Percentiles rank a stretch among this genome's conserved stretches.
These are phyloP conservation scores for Antennarius striatus DNA, from an alignment of 2,113 vertebrate species.

Conservation along the genomic window DNA sequence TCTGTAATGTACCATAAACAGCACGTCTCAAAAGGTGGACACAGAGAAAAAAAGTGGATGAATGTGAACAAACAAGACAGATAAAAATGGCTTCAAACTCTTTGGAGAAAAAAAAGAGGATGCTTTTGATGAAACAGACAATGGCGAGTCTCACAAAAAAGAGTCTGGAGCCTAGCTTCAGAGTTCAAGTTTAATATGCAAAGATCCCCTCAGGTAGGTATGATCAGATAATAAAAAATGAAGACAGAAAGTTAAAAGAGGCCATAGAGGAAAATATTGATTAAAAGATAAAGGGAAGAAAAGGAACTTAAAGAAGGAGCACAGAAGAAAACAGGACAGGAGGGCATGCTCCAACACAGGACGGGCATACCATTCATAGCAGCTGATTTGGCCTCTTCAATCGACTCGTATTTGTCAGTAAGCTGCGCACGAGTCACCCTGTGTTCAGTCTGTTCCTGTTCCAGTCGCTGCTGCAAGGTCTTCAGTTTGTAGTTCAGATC, in stretches of 20 bases:
- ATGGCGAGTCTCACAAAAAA: too few relatives aligned
- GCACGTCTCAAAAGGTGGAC: neutral
- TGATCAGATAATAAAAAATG: constrained; percentile 9
- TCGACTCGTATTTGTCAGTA: constrained; percentile 95
- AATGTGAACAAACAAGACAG: neutral
- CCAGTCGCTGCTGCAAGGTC: constrained; percentile 91
- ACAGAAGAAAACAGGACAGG: neutral
- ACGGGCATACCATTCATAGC: constrained; percentile 90
- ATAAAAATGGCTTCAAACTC: neutral
- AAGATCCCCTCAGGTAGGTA: constrained; percentile 31
- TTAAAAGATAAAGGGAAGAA: neutral
- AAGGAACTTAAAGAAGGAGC: neutral
- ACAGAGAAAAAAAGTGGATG: neutral
- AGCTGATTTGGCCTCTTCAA: constrained; percentile 95
- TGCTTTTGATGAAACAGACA: neutral
- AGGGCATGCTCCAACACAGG: constrained; percentile 18
- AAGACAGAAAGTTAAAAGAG: neutral
- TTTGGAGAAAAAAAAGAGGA: neutral
- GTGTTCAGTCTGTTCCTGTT: constrained; percentile 95
- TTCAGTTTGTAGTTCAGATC: constrained; percentile 98
- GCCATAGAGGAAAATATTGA: neutral
- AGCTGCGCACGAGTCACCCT: constrained; percentile 91
- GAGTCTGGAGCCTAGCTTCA: neutral
- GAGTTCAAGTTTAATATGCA: constrained; percentile 36
- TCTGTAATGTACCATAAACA: neutral